Percentiles rank a stretch among this genome's conserved stretches.
phyloP scores from a whole-genome alignment of 1,140 invertebrate species.

The Cydia splendana region DNA sequence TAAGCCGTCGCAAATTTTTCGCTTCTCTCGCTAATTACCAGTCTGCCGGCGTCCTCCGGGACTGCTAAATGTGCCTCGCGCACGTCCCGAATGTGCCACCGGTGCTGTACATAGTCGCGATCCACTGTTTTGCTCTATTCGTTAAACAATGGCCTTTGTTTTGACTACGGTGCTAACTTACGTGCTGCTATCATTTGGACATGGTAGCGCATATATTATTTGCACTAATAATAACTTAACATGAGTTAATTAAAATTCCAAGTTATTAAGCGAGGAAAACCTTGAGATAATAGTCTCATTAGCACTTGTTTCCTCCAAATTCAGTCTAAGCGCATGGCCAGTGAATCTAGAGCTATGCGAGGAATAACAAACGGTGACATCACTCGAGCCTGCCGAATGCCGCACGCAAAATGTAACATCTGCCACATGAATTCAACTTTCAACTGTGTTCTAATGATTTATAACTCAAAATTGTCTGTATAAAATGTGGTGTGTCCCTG shows the following conservation, averaged over 20 bases:
- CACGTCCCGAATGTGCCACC: constrained; percentile 73
- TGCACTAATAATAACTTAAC: constrained; percentile 39
- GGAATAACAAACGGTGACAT: constrained; percentile 76
- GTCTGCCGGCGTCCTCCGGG: constrained; percentile 71
- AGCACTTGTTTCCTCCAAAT: constrained; percentile 42
- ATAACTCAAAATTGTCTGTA: constrained; percentile 49
- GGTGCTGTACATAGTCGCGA: constrained; percentile 55
- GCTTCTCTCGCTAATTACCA: constrained; percentile 77
- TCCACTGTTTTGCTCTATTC: constrained; percentile 54
- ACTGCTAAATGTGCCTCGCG: constrained; percentile 74
- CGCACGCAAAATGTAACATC: constrained; percentile 50
- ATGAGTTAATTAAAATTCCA: constrained; percentile 34
- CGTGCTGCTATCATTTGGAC: constrained; percentile 65
- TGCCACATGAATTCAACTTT: constrained; percentile 42
- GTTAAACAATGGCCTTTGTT: constrained; percentile 76
- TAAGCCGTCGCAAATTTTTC: constrained; percentile 78
- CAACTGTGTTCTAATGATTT: constrained; percentile 48
- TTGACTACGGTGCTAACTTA: constrained; percentile 70
- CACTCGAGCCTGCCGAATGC: constrained; percentile 51
- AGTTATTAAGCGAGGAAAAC: neutral
- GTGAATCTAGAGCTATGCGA: constrained; percentile 57
- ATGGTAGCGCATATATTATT: constrained; percentile 44
- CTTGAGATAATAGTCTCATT: constrained; percentile 26
- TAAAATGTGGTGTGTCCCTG: constrained; percentile 45
- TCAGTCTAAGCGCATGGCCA: constrained; percentile 61